phyloP scores from a whole-genome alignment of 2,113 vertebrate genomes.

The Syrmaticus mikado region DNA sequence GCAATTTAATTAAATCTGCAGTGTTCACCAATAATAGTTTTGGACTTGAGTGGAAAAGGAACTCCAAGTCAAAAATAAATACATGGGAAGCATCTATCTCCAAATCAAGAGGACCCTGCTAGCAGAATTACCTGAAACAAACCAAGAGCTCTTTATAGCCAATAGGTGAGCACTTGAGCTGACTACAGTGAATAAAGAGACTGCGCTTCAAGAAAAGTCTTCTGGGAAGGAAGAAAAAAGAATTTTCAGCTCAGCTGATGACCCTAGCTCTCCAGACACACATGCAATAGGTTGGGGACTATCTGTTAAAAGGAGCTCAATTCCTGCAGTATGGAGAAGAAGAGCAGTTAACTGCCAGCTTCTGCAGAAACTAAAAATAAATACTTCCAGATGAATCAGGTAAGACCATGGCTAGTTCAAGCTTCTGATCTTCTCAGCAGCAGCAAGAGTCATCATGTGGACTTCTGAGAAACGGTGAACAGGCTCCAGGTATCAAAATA shows the following conservation, averaged over 20 bases:
- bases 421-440: background rate
- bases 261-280: background rate
- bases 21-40: background rate
- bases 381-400: background rate
- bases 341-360: background rate
- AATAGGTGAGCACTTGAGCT: background rate
- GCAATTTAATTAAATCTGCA: background rate
- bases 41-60: background rate
- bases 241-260: background rate
- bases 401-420: background rate
- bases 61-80: background rate
- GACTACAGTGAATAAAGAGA: background rate
- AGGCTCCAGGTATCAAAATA: background rate
- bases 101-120: background rate
- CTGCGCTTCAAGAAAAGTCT: background rate
- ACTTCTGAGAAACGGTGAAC: background rate
- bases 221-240: background rate
- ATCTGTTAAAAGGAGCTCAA: background rate
- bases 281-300: background rate
- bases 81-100: background rate
- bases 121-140: background rate
- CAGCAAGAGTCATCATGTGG: background rate
- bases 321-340: background rate
- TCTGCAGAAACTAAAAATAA: background rate
- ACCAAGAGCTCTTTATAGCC: fast-evolving